Base-by-base conservation (phyloP, 2,113 vertebrate genomes). In the Psittacus erithacus region DNA sequence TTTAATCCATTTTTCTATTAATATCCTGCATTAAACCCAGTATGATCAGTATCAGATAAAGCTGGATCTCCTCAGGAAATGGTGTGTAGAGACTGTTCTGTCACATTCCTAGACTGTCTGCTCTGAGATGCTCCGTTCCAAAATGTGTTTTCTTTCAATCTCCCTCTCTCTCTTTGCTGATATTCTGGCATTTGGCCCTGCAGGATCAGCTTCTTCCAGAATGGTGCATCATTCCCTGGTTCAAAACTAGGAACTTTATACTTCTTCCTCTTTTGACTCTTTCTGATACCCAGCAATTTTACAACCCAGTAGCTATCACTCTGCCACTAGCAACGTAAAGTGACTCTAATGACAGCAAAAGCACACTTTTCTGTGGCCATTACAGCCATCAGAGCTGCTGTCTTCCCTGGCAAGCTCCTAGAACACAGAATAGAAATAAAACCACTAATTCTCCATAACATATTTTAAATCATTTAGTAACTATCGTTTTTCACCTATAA, bases 81-180 rank as follows among this genome's bases (percentile, higher is more conserved):
- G 17, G 46, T 55, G 15, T 41, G 41, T 31, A 88, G 77, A 90
- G 95, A 53, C n/a, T 85, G n/a, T 86, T 59, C 69, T 91, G 63
- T 85, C 87, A 85, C 57, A 85, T 78, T 96, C 79, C 80, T 57
- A 84, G 52, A 74, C 55, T 43, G 67, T 68, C 70, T 92, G 80
- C 50, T 95, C 70, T 67, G 60, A 82, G 71, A 74, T 35, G 55
- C 19, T 25, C 60, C 52, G 93, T 95, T 93, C 86, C 71, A 90
- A 95, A 97, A 93, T 10, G 29, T 62, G 59, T 69, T 94, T 77
- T 96, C 53, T 69, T 53, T 44, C 82, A 49, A 13, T 38, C 18
- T 47, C 23, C 44, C 19, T 52, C 27, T 38, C 27, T 25, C 22
- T 50, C n/a, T 19, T 25, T 14, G 12, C 38, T 25, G 52, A 64